Base-by-base conservation (phyloP, 2,113 vertebrate species). In the Notothenia coriiceps region DNA sequence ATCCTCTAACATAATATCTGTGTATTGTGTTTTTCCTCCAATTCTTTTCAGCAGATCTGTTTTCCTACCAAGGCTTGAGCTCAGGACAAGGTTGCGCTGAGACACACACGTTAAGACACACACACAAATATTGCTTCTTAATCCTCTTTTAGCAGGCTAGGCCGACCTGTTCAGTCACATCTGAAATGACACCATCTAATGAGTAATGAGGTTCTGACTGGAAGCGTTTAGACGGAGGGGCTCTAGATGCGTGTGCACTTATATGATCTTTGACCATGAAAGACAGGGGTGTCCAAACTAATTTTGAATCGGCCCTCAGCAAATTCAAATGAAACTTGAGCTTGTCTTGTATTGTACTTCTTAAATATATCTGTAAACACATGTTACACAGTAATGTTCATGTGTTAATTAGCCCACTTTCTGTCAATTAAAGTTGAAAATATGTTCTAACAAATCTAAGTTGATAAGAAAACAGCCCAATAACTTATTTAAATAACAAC, bases 1-100 rank as follows among this genome's bases (percentile, higher is more conserved):
- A 87, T 88, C 87, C 85, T 73, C 55, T 90, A 81, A 86, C 79
- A 79, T 78, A 74, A 68, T 75, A 57, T 85, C 62, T 60, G 47
- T 73, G 86, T 33, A 75, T 89, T 85, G 78, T 91, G 80, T 25
- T 86, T 77, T 87, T 91, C 90, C 90, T 88, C 47, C 82, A 43
- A 90, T 91, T 93, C 87, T 88, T 90, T 80, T 79, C 63, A 43
- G 67, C 35, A 2, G 60, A 81, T 88, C 65, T 74, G 66, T 82
- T 85, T 90, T 87, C 69, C 84, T 83, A 64, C 68, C 74, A 22
- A 20, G 52, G 77, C 77, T 63, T 1, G 56, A 78, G 80, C 68
- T 68, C 67, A 54, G 84, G 60, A 87, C 83, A 87, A 89, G 77
- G 87, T 88, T 65, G 6, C 77, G 47, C 57, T 3, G 29, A 78